Base-by-base conservation (phyloP, 1,140 invertebrate genomes). In the Arctopsyche grandis region DNA sequence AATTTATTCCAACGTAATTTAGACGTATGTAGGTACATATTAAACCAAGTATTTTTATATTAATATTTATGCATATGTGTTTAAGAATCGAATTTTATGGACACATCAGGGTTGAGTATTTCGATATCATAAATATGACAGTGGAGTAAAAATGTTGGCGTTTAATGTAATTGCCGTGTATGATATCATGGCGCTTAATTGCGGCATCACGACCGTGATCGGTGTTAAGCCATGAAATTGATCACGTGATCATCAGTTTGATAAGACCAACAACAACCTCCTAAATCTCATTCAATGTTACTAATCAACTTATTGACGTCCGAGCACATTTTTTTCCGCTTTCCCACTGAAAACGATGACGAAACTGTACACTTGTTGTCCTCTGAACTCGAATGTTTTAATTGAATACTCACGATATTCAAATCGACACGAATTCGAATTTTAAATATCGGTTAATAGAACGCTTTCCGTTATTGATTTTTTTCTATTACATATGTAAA, bases 151-250 rank as follows among this genome's bases (percentile, higher is more conserved):
- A 76, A 63, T 76, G 29, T 48, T 48, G 46, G 24, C 74, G 74
- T 76, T 63, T 58, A 48, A 38, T 76, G 46, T 76, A 76, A 76
- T 76, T 76, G 74, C 74, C 74, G 26, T 76, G 74, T 76, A 63
- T 76, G 74, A 76, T 76, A 76, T 76, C 74, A 76, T 76, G 74
- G 38, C 16, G 16, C 71, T 76, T 76, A 76, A 76, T 76, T 76
- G 74, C 74, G 19, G 56, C 74, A 76, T 76, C 74, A 76, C 74
- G 74, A 76, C 43, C 74, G 43, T 52, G 74, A 56, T 76, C 48
- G n/a, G 52, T 26, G 14, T 60, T 63, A 76, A 29, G 26, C 58
- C 58, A 76, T 76, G 58, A 63, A 76, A 76, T 63, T 66, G 43
- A 63, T 76, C 74, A 58, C 74, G 74, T 21, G 58, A 63, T 63